Conservation (phyloP, 2,113 vertebrate genomes). For the Anseranas semipalmata region DNA sequence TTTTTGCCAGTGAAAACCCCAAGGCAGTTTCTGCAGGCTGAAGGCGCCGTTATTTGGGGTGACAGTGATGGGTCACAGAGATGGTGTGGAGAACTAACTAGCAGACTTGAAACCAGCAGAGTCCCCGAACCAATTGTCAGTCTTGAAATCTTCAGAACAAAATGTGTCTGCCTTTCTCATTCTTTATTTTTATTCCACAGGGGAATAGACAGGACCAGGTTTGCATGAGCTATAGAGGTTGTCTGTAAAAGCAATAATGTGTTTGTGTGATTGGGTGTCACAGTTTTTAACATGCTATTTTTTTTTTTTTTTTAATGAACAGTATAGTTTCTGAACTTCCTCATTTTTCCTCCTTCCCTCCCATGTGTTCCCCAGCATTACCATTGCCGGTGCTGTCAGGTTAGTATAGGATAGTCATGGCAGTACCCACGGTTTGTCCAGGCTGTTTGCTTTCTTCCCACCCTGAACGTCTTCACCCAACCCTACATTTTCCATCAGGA, state of each 20-base stretch:
- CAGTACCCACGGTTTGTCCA: not conserved
- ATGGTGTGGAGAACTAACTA: slow-evolving; percentile 7
- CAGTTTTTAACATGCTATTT: not conserved
- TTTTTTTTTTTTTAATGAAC: not conserved
- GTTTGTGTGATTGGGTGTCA: not conserved
- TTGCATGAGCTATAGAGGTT: not conserved
- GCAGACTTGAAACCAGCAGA: not conserved
- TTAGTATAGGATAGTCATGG: not conserved
- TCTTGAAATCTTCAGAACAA: not conserved
- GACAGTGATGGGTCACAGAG: slow-evolving; percentile 56
- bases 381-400: not conserved
- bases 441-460: not conserved
- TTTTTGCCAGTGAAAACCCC: slow-evolving; percentile 32
- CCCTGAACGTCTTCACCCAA: not conserved
- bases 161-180: slow-evolving; percentile 35
- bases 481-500: not conserved
- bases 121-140: not conserved
- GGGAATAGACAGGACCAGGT: not conserved
- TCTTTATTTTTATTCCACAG: not conserved
- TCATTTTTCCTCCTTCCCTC: not conserved
- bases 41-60: slow-evolving; percentile 18
- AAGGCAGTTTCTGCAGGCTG: slow-evolving; percentile 43
- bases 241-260: slow-evolving; percentile 46
- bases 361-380: not conserved
- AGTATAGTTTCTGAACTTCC: not conserved